These are phyloP conservation scores for Nannobrachium achirus DNA, from an alignment of 2,113 vertebrate genomes.

Conservation along the genomic window DNA sequence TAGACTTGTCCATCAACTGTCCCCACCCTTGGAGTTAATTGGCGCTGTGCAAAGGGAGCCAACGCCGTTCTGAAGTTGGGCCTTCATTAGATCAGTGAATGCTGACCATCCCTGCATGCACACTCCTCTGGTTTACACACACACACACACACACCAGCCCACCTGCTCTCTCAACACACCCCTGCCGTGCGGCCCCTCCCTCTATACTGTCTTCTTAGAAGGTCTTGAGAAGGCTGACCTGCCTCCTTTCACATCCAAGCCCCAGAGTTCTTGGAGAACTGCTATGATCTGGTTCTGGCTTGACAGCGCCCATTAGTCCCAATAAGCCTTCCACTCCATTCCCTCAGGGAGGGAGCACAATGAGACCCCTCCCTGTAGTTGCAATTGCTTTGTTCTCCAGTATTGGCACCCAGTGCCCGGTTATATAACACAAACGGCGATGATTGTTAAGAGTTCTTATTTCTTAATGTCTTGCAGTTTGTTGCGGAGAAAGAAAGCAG, in stretches of 20 bases:
- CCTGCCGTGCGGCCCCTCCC: slow-evolving; percentile 51
- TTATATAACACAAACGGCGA: too few species aligned
- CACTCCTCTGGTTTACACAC: slow-evolving; percentile 40
- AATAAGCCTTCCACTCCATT: not conserved
- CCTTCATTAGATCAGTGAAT: slow-evolving; percentile 82
- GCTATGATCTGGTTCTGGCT: slow-evolving; percentile 26
- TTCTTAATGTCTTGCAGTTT: too few species aligned
- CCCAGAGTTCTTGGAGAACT: slow-evolving; percentile 12
- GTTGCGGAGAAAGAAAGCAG: too few species aligned
- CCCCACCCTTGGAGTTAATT: slow-evolving; percentile 81
- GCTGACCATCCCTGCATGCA: slow-evolving; percentile 53
- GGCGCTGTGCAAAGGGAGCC: slow-evolving; percentile 69
- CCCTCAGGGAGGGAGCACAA: too few species aligned
- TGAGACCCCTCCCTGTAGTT: too few species aligned
- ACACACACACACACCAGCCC: slow-evolving; percentile 49
- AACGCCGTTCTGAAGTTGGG: slow-evolving; percentile 65
- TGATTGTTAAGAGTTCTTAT: too few species aligned
- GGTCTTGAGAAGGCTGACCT: slow-evolving; percentile 58
- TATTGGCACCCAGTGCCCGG: too few species aligned
- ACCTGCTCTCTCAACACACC: slow-evolving; percentile 72
- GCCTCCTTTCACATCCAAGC: slow-evolving; percentile 61
- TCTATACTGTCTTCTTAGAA: slow-evolving; percentile 48
- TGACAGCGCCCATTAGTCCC: slow-evolving; percentile 7
- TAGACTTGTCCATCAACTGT: slow-evolving; percentile 82
- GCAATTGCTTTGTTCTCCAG: too few species aligned